These are phyloP conservation scores for Leptinotarsa juncta DNA, from an alignment of 2,888 invertebrate genomes.

Conservation along the genomic window DNA sequence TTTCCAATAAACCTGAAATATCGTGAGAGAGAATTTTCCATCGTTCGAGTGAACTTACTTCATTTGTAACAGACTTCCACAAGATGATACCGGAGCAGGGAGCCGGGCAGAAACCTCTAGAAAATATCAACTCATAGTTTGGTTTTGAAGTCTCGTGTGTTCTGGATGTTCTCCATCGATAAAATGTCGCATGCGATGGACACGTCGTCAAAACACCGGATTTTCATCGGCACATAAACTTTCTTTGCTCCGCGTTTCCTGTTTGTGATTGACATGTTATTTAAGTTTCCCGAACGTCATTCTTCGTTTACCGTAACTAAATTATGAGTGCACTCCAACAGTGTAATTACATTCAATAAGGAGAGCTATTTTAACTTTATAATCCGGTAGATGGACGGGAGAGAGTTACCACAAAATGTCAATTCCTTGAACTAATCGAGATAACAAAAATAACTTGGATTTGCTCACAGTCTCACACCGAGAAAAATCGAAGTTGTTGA, in stretches of 20 bases:
- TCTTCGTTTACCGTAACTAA: constrained; percentile 48
- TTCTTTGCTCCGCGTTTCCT: constrained; percentile 56
- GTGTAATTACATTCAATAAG: constrained; percentile 42
- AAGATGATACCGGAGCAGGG: constrained; percentile 7
- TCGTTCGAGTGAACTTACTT: constrained; percentile 9
- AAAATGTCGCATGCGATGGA: constrained; percentile 53
- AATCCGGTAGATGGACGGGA: constrained; percentile 30
- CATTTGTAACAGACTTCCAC: constrained; percentile 10
- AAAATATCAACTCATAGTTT: constrained; percentile 18
- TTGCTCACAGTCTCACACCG: not conserved
- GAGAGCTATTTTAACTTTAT: constrained; percentile 40
- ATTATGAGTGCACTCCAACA: constrained; percentile 50
- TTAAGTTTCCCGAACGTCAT: constrained; percentile 58
- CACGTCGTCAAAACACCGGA: constrained; percentile 57
- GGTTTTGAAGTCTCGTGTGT: constrained; percentile 16
- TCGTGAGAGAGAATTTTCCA: not conserved
- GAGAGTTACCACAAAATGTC: constrained; percentile 30
- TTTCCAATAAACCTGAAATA: constrained; percentile 2
- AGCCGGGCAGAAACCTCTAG: constrained; percentile 4
- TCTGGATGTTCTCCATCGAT: constrained; percentile 41
- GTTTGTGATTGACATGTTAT: constrained; percentile 58
- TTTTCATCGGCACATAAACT: constrained; percentile 55
- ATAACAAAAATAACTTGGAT: not conserved
- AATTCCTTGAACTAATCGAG: constrained; percentile 5
- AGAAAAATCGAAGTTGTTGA: no score